Conservation (phyloP, 1,140 invertebrate species). For the Pentalonia nigronervosa region DNA sequence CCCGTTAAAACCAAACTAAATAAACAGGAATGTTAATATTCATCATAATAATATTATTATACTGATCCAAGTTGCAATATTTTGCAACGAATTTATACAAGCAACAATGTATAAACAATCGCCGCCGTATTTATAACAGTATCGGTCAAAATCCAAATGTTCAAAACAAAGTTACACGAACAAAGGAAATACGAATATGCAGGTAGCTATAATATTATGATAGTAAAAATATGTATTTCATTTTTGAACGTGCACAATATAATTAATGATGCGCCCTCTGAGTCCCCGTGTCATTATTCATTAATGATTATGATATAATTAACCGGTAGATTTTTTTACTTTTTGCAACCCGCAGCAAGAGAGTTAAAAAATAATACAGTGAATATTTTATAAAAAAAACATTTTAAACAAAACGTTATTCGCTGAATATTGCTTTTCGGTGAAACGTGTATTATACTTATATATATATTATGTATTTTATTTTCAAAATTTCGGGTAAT, state of each 20-base stretch:
- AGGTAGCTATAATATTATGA: neutral
- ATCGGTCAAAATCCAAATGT: neutral
- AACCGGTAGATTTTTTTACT: neutral
- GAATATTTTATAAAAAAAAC: neutral
- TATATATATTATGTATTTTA: neutral
- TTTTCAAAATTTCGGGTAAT: neutral
- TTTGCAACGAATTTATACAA: neutral
- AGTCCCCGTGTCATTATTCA: neutral
- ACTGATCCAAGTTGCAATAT: neutral
- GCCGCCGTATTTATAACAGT: too few species aligned
- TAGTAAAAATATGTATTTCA: neutral
- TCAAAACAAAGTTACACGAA: neutral
- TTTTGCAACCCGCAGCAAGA: neutral
- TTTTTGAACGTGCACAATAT: neutral
- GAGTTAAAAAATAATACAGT: neutral
- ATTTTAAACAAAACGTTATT: neutral
- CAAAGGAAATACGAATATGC: neutral
- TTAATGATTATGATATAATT: slow-evolving; percentile 11
- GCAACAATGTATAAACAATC: neutral
- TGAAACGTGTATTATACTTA: neutral
- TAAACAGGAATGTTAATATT: neutral
- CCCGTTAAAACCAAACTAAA: neutral
- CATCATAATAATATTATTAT: neutral
- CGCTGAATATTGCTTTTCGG: slow-evolving; percentile 14
- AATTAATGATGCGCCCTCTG: neutral